Conservation (phyloP, 1,140 invertebrate species). For the Drosophila ironensis region DNA sequence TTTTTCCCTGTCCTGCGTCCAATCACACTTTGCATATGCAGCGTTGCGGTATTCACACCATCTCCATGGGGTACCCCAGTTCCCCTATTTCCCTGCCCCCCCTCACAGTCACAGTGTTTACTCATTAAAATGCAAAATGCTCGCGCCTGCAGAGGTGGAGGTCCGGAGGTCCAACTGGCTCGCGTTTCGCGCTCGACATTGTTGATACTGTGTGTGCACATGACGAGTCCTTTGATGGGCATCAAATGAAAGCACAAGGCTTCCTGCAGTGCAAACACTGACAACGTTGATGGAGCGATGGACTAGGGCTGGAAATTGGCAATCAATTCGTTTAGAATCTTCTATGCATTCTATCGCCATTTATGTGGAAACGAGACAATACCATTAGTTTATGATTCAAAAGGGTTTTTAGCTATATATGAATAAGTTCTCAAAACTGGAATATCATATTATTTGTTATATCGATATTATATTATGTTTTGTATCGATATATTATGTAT, state of each 20-base stretch:
- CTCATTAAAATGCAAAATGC: constrained; percentile 77
- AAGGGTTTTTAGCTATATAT: too few species aligned
- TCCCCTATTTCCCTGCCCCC: not conserved
- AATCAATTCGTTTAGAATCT: too few species aligned
- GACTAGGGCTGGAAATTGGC: too few species aligned
- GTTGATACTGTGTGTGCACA: constrained; percentile 21
- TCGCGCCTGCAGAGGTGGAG: constrained; percentile 38
- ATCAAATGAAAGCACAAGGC: constrained; percentile 2
- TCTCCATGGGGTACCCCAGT: constrained; percentile 14
- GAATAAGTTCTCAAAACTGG: too few species aligned
- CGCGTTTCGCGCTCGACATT: constrained; percentile 41
- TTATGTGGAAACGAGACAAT: too few species aligned
- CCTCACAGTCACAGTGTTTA: constrained; percentile 33
- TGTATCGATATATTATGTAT: too few species aligned
- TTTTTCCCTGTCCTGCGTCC: constrained; percentile 37
- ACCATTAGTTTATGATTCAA: too few species aligned
- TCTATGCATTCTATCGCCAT: too few species aligned
- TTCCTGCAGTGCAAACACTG: not conserved
- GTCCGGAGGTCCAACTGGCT: constrained; percentile 8
- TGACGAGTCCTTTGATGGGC: constrained; percentile 15
- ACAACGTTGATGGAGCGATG: too few species aligned
- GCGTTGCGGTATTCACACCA: constrained; percentile 56
- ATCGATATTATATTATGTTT: too few species aligned
- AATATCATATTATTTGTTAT: too few species aligned
- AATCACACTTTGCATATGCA: constrained; percentile 62